Conservation (phyloP, 2,888 invertebrate species). For the Tupiocoris notatus region DNA sequence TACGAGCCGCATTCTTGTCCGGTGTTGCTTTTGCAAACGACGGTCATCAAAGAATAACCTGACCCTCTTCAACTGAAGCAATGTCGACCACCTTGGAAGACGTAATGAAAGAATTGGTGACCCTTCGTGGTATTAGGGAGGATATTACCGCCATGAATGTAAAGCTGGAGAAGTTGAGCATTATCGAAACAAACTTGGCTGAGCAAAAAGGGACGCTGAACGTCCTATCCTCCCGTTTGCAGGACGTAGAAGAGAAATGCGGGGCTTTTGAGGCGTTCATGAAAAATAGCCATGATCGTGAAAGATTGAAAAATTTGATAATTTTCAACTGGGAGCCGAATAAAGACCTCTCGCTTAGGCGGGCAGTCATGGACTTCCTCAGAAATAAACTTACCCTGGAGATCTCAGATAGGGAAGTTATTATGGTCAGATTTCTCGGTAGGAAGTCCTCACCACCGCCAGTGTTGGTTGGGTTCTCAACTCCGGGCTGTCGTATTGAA, state of each 20-base stretch:
- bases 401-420: conserved; percentile 8
- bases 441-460: neutral
- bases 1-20: too few species aligned
- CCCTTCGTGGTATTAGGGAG: too few species aligned
- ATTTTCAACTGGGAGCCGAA: conserved; percentile 9
- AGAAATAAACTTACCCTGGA: neutral
- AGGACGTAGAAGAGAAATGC: neutral
- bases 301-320: neutral
- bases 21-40: too few species aligned
- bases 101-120: too few species aligned
- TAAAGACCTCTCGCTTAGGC: neutral
- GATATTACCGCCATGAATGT: conserved; percentile 11
- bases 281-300: neutral
- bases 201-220: neutral
- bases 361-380: conserved; percentile 3
- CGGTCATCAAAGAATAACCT: too few species aligned
- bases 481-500: neutral
- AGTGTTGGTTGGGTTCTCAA: neutral
- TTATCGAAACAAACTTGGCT: neutral
- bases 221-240: neutral
- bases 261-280: neutral
- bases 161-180: conserved; percentile 15
- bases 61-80: too few species aligned
- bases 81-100: too few species aligned
- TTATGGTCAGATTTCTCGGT: neutral